These are phyloP conservation scores for Plecturocebus donacophilus DNA, from an alignment of 2,113 vertebrate species.

Conservation along the genomic window DNA sequence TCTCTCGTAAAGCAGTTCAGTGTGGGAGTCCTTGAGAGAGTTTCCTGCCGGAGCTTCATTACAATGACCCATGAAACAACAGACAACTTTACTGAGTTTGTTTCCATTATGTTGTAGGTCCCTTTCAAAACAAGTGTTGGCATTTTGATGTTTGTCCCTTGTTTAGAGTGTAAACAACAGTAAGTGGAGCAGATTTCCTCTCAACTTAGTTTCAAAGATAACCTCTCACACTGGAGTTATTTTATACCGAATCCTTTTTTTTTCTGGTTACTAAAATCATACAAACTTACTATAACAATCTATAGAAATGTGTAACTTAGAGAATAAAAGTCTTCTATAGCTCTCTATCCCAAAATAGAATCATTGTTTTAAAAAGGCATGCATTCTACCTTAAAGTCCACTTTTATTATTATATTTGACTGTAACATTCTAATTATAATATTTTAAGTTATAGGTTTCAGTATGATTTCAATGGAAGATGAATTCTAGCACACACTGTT, in stretches of 20 bases:
- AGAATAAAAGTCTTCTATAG: neutral
- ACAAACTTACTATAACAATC: neutral
- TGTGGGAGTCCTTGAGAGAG: neutral
- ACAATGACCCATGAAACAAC: neutral
- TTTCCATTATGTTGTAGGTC: neutral
- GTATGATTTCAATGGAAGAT: slow-evolving; percentile 8
- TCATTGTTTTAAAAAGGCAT: neutral
- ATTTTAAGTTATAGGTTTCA: neutral
- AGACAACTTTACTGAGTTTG: neutral
- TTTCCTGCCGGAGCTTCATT: neutral
- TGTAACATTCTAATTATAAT: neutral
- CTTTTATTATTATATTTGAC: neutral
- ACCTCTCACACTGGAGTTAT: neutral
- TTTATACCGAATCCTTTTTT: neutral
- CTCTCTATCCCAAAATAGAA: neutral
- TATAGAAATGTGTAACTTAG: neutral
- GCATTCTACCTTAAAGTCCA: neutral
- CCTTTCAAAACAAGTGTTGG: neutral
- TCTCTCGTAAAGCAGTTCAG: neutral
- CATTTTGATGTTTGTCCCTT: neutral
- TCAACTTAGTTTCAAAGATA: neutral
- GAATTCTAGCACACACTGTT: neutral
- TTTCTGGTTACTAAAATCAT: slow-evolving; percentile 4
- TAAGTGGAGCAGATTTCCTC: neutral
- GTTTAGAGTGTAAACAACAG: neutral